These are phyloP conservation scores for Dioctria linearis DNA, from an alignment of 2,888 invertebrate genomes.

Conservation along the genomic window DNA sequence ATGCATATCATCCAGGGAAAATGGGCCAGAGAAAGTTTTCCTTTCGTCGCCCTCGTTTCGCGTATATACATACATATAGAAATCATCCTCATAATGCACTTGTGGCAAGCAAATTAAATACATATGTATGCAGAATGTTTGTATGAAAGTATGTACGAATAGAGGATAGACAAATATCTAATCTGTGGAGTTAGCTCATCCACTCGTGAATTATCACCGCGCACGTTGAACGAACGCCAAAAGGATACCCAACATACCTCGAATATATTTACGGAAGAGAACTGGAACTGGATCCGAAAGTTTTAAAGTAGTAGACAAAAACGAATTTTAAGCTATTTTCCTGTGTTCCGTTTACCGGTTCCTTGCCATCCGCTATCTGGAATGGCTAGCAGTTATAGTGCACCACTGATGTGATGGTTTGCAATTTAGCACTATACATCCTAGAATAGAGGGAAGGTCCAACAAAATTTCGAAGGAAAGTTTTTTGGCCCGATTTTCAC, in stretches of 20 bases:
- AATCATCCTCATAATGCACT: constrained; percentile 46
- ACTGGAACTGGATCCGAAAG: not conserved
- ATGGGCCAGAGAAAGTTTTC: constrained; percentile 16
- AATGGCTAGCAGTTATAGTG: not conserved
- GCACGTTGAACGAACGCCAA: not conserved
- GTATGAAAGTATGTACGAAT: not conserved
- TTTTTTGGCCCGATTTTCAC: constrained; percentile 23
- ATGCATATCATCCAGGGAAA: not conserved
- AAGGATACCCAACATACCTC: not conserved
- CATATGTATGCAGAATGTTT: not conserved
- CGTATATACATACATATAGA: not conserved
- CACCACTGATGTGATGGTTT: not conserved
- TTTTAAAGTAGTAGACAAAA: constrained; percentile 4
- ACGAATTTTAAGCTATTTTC: constrained; percentile 10
- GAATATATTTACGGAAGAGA: not conserved
- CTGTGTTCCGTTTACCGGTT: not conserved
- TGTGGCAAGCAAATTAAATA: constrained; percentile 46
- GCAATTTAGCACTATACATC: constrained; percentile 29
- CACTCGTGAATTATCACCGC: constrained; percentile 39
- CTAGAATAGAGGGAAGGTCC: not conserved
- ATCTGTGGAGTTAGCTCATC: constrained; percentile 29
- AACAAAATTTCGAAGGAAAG: constrained; percentile 7
- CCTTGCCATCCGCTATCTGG: too few species aligned
- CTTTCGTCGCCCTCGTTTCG: not conserved
- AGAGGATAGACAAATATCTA: constrained; percentile 7